These are phyloP conservation scores for Daboia siamensis DNA, from an alignment of 2,113 vertebrate species.

Conservation along the genomic window DNA sequence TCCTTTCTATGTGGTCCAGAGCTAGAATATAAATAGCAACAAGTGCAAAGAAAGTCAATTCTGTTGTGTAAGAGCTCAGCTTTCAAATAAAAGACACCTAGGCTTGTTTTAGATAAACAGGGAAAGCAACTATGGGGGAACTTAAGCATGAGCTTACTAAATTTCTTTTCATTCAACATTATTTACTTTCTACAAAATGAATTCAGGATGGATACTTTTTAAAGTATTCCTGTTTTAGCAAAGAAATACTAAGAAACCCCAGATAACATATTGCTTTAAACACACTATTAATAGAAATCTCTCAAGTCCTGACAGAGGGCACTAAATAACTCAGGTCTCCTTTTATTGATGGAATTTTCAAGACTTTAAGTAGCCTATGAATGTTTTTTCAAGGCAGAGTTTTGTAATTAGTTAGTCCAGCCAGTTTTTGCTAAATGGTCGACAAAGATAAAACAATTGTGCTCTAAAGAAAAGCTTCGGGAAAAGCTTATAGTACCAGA, in stretches of 20 bases:
- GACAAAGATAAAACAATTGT: neutral
- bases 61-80: neutral
- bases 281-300: neutral
- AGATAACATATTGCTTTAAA: neutral
- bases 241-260: neutral
- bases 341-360: constrained; percentile 16
- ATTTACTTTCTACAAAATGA: neutral
- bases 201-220: neutral
- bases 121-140: neutral
- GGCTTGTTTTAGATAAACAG: neutral
- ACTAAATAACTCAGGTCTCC: neutral
- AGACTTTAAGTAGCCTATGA: neutral
- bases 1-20: constrained; percentile 17
- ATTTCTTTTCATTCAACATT: neutral
- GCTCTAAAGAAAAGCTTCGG: neutral
- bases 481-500: constrained; percentile 37
- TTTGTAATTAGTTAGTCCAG: neutral
- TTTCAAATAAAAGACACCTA: neutral
- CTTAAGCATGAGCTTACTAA: neutral
- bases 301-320: neutral
- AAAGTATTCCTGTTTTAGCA: neutral
- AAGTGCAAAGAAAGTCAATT: constrained; percentile 16
- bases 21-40: constrained; percentile 33
- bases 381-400: neutral
- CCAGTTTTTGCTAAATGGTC: neutral